Evolutionary conservation across 2,113 vertebrate species (phyloP).

Genomic region (Balaeniceps rex): DNA sequence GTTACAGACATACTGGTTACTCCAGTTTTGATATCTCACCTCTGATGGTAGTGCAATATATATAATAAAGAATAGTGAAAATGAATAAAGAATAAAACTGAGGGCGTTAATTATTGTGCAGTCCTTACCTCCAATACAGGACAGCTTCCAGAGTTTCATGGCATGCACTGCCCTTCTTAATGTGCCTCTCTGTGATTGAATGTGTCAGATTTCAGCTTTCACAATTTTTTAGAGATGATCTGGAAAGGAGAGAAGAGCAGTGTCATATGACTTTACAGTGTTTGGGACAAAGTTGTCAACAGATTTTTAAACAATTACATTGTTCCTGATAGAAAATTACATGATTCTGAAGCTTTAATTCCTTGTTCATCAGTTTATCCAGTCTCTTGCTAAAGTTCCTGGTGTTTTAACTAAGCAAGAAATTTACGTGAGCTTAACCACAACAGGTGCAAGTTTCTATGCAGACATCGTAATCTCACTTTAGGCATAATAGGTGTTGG

Average conservation of each 20-base stretch:
- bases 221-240: background rate
- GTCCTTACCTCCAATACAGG: background rate
- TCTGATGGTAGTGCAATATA: background rate
- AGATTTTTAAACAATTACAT: background rate
- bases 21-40: background rate
- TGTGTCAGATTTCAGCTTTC: background rate
- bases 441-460: background rate
- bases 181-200: background rate
- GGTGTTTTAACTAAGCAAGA: background rate
- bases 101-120: background rate
- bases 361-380: background rate
- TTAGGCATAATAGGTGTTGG: background rate
- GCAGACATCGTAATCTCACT: background rate
- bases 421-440: background rate
- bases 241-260: background rate
- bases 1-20: background rate
- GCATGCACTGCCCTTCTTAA: background rate
- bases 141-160: background rate
- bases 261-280: background rate
- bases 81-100: background rate
- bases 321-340: background rate
- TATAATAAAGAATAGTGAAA: no score
- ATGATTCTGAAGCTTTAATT: background rate
- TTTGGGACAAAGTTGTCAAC: background rate
- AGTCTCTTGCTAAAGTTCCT: background rate